A percentile compares a stretch with the other conserved stretches of the same genome.
These are phyloP conservation scores for Nyctibius grandis DNA, from an alignment of 2,797 vertebrate species.

Conservation along the genomic window DNA sequence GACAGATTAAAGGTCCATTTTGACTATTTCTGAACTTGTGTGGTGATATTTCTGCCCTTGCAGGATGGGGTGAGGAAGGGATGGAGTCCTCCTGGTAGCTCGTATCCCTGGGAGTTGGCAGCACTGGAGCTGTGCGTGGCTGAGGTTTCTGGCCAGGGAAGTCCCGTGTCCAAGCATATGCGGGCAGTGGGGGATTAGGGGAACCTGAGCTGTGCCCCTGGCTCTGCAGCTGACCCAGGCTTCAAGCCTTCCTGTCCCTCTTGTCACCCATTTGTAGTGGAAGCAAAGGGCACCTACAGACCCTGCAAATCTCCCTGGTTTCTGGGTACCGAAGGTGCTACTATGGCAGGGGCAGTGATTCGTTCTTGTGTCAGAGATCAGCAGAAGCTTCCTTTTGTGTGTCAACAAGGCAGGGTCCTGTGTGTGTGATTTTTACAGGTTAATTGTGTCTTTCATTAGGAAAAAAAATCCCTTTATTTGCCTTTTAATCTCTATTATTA, in stretches of 20 bases:
- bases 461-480: not conserved
- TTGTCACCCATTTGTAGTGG: not conserved
- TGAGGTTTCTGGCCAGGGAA: not conserved
- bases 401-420: not conserved
- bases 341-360: not conserved
- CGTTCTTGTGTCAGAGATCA: not conserved
- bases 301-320: rapidly evolving
- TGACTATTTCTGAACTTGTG: not conserved
- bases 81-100: not conserved
- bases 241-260: not conserved
- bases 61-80: not conserved
- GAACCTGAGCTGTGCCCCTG: not conserved
- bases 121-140: rapidly evolving
- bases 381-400: not conserved
- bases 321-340: not conserved
- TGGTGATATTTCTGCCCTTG: not conserved
- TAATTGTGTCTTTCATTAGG: not conserved
- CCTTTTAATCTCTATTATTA: not conserved
- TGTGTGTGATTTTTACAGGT: not conserved
- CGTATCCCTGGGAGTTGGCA: rapidly evolving
- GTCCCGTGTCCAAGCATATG: not conserved
- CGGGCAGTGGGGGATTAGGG: no score
- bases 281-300: not conserved
- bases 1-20: not conserved
- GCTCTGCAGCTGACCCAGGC: not conserved